Conservation (phyloP, 2,888 invertebrate species). For the Calliopum simillimum region DNA sequence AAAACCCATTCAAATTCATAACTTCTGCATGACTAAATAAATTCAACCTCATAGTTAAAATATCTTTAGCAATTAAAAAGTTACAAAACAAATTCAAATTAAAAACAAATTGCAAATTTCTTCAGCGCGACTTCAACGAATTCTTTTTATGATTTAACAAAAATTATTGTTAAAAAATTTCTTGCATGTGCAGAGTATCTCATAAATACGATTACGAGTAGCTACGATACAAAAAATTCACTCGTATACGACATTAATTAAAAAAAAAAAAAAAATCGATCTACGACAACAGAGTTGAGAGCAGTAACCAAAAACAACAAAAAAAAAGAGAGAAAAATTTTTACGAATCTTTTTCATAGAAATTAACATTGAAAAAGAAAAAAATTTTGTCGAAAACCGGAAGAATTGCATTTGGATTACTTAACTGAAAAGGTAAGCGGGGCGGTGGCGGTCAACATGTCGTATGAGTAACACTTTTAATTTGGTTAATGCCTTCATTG, state of each 20-base stretch:
- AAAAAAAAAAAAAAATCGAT: conserved; percentile 5
- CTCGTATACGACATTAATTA: too few species aligned
- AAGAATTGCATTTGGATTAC: conserved; percentile 20
- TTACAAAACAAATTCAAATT: conserved; percentile 1
- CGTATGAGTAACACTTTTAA: conserved; percentile 12
- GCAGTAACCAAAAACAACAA: conserved; percentile 39
- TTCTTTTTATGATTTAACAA: conserved; percentile 3
- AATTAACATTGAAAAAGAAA: too few species aligned
- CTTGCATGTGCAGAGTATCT: too few species aligned
- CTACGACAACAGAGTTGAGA: neutral
- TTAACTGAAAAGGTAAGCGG: conserved; percentile 14
- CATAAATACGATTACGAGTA: too few species aligned
- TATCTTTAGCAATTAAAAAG: neutral
- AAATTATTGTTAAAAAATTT: neutral
- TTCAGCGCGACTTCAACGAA: conserved; percentile 29
- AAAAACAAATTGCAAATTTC: neutral
- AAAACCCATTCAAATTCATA: conserved; percentile 5
- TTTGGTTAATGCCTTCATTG: too few species aligned
- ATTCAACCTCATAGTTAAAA: neutral
- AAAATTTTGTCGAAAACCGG: conserved; percentile 19
- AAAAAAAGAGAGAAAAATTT: conserved; percentile 43
- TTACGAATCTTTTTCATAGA: conserved; percentile 36
- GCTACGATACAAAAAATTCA: too few species aligned
- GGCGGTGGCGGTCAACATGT: neutral
- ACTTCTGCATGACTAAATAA: conserved; percentile 21